Evolutionary conservation across 2,888 invertebrate species (phyloP).

Genomic region (Drosophila testacea): DNA sequence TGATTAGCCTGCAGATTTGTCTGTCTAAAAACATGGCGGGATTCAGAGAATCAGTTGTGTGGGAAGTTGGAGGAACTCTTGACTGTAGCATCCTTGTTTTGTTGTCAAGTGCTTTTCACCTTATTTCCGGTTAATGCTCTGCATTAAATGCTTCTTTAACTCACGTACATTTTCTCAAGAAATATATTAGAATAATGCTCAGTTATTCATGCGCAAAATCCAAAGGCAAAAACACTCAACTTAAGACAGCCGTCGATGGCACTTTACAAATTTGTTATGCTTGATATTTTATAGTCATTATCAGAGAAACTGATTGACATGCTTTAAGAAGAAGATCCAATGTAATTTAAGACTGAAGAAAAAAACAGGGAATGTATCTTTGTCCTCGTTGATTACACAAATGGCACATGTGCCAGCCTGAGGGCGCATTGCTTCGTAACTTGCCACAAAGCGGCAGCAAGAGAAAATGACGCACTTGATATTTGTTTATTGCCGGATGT

Average conservation of each 20-base stretch:
- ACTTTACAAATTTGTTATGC: conserved; percentile 22
- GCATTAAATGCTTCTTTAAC: neutral
- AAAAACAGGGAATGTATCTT: neutral
- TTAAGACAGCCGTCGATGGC: neutral
- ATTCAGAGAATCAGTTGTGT: neutral
- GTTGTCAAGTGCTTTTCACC: conserved; percentile 14
- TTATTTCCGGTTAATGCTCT: conserved; percentile 7
- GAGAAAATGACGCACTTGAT: conserved; percentile 8
- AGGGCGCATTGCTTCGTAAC: conserved; percentile 1
- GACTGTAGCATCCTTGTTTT: neutral
- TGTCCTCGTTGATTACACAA: conserved; percentile 2
- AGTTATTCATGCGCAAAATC: conserved; percentile 24
- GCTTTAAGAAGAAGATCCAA: neutral
- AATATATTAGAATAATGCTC: conserved; percentile 3
- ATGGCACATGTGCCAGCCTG: neutral
- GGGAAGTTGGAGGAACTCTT: neutral
- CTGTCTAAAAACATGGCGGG: neutral
- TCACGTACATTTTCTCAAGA: neutral
- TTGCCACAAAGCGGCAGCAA: conserved; percentile 3
- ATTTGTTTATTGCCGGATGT: conserved; percentile 28
- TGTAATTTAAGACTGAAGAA: too few species aligned
- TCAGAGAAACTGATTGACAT: neutral
- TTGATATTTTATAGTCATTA: neutral
- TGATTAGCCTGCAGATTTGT: conserved; percentile 6
- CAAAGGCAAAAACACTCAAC: conserved; percentile 44